A percentile compares a stretch with the other conserved stretches of the same genome.
phyloP scores from a whole-genome alignment of 1,140 invertebrate genomes.

The Bursaphelenchus mucronatus region DNA sequence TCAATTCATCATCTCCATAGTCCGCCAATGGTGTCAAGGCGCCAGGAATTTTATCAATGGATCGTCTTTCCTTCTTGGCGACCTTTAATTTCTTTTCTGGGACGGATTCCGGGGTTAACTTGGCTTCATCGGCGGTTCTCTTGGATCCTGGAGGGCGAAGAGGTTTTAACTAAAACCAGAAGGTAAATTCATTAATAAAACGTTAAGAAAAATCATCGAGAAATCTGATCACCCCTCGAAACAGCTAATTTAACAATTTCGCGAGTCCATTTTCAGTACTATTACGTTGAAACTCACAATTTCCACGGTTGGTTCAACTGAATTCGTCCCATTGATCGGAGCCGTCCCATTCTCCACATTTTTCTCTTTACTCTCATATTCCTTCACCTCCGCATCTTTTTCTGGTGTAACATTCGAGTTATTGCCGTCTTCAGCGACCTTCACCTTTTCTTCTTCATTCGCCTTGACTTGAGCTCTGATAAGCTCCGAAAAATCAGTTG shows the following conservation, averaged over 20 bases:
- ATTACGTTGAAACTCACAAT: too few species aligned
- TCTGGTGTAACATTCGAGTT: background rate
- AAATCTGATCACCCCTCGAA: too few species aligned
- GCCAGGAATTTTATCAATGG: background rate
- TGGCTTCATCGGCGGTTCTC: slow-evolving; percentile 6
- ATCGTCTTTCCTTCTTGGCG: background rate
- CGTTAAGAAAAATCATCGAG: too few species aligned
- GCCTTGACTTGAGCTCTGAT: slow-evolving; percentile 18
- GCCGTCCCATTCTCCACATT: too few species aligned
- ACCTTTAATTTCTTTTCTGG: background rate
- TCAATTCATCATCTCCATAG: slow-evolving; percentile 5
- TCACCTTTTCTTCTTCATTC: slow-evolving; percentile 31
- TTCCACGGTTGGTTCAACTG: too few species aligned
- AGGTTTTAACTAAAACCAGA: too few species aligned
- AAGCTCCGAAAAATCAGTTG: slow-evolving; percentile 11
- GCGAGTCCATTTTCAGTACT: too few species aligned
- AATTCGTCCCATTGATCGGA: too few species aligned
- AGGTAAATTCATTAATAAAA: too few species aligned
- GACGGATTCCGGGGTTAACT: slow-evolving; percentile 12
- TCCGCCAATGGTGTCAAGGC: slow-evolving; percentile 3
- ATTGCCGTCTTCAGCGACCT: background rate
- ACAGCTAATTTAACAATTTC: too few species aligned
- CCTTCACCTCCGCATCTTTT: too few species aligned
- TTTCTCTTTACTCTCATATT: too few species aligned
- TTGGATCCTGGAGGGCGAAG: background rate